Evolutionary conservation across 1,140 invertebrate genomes (phyloP).

Genomic region (honey bee (Apis mellifera)): Amel_HAv3.1 CM009933.2:10219501-10220000

Average conservation of each 20-base stretch:
- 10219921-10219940: slow-evolving; percentile 23
- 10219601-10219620: slow-evolving; percentile 17
- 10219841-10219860: slow-evolving; percentile 30
- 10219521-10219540: slow-evolving; percentile 31
- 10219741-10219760: neutral
- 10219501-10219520: slow-evolving; percentile 40
- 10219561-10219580: slow-evolving; percentile 10
- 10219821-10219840: slow-evolving; percentile 50
- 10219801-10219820: slow-evolving; percentile 22
- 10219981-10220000: slow-evolving; percentile 53
- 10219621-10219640: slow-evolving; percentile 31
- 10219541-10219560: slow-evolving; percentile 5
- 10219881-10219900: slow-evolving; percentile 29
- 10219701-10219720: neutral
- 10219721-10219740: neutral
- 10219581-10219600: slow-evolving; percentile 6
- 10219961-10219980: slow-evolving; percentile 61
- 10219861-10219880: slow-evolving; percentile 30
- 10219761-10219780: slow-evolving; percentile 1
- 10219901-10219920: neutral
- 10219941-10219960: slow-evolving; percentile 38
- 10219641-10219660: slow-evolving; percentile 4
- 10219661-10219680: slow-evolving; percentile 35
- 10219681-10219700: slow-evolving; percentile 22
- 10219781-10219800: slow-evolving; percentile 5